Evolutionary conservation across 2,113 vertebrate genomes (phyloP), one percentile per base, ranked within the genome.

Genomic region (Lepidothrix coronata): DNA sequence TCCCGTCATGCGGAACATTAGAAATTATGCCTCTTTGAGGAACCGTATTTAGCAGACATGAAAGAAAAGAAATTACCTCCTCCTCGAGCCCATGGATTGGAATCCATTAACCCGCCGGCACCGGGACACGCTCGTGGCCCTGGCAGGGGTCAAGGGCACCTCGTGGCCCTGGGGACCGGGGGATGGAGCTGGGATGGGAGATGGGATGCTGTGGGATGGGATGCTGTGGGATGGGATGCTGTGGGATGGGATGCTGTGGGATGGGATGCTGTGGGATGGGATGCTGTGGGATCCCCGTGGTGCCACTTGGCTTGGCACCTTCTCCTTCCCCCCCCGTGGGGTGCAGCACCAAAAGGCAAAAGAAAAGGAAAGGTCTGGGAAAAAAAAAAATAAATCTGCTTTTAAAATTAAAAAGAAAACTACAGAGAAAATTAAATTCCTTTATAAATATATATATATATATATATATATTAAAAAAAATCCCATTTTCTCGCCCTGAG

Each of bases 11-110:
- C 95, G 95, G 97, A 98, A 98, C 97, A 95, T 96, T 95, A 96
- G 96, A 97, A 98, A 98, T 98, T 98, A 98, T 93, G 87, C 96
- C 97, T 98, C 96, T 97, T 98, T 96, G 97, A 97, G 97, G 97
- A 97, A 81, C 97, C 94, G 89, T 97, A 97, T 98, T 98, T 98
- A 97, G 97, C 96, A 96, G 96, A 96, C 97, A 97, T 98, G 97
- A 98, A 97, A 97, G 97, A 97, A 96, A 95, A 89, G 95, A 96
- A 96, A 97, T 97, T 98, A 95, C 96, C 95, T 97, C 96, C 94
- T 96, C 81, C 86, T 94, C 75, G 76, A 95, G 96, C 81, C 79
- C 39, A 55, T 67, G 84, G 85, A 62, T 81, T 85, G 96, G 91
- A 97, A 97, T 94, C 96, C 97, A 98, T 98, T 98, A 98, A 97